Percentiles rank a stretch among this genome's conserved stretches.
Evolutionary conservation across 2,888 invertebrate genomes (phyloP).

Genomic region (Thereva nobilitata): DNA sequence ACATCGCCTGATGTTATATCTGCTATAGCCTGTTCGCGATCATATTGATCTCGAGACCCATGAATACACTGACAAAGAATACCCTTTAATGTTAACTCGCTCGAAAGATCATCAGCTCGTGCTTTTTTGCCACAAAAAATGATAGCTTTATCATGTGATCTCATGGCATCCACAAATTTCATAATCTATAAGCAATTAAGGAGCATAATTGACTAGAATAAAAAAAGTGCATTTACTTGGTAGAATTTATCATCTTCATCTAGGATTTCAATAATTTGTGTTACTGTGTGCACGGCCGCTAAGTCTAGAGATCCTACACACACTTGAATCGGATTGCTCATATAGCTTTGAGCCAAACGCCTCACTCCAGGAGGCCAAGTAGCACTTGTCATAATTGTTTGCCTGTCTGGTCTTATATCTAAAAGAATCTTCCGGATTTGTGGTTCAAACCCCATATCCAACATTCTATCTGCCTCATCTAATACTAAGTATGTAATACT

Average conservation of each 20-base stretch:
- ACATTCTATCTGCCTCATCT: constrained; percentile 90
- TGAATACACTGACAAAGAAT: constrained; percentile 81
- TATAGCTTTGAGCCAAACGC: constrained; percentile 81
- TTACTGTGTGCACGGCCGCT: constrained; percentile 86
- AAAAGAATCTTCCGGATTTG: constrained; percentile 83
- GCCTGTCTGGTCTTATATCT: constrained; percentile 83
- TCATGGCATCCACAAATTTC: constrained; percentile 73
- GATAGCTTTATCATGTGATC: constrained; percentile 78
- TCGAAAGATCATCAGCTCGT: constrained; percentile 79
- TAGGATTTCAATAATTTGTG: constrained; percentile 76
- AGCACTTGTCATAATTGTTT: constrained; percentile 96
- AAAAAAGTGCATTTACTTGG: constrained; percentile 56
- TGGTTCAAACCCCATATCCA: constrained; percentile 86
- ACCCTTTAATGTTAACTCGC: constrained; percentile 73
- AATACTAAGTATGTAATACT: constrained; percentile 86
- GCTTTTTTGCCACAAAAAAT: constrained; percentile 89
- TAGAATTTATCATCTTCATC: constrained; percentile 71
- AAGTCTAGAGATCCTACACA: constrained; percentile 87
- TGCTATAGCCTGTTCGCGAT: constrained; percentile 79
- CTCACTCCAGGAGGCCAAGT: constrained; percentile 93
- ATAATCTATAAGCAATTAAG: constrained; percentile 60
- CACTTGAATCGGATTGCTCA: constrained; percentile 87
- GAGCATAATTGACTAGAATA: not conserved
- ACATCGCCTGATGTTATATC: constrained; percentile 81
- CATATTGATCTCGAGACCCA: constrained; percentile 82